Evolutionary conservation across 2,113 vertebrate genomes (phyloP).

Genomic region (Nycticryphes semicollaris): DNA sequence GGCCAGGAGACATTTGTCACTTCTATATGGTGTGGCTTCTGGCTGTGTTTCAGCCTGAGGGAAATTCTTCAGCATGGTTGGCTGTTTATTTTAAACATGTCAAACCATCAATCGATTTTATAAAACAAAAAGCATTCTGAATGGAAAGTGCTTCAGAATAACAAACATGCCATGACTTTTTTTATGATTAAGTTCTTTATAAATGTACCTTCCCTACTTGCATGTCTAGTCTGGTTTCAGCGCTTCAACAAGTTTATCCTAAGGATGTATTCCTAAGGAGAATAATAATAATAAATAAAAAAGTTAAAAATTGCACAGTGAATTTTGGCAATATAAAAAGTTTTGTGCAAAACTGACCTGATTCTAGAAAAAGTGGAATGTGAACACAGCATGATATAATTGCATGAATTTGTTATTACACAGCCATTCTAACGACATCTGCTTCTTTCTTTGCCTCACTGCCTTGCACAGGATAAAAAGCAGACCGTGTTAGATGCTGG

Average conservation of each 20-base stretch:
- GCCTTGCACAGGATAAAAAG: background rate
- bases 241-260: background rate
- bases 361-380: slow-evolving; percentile 1
- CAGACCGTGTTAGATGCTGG: background rate
- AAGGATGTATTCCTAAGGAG: background rate
- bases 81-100: background rate
- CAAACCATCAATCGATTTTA: background rate
- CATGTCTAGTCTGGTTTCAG: background rate
- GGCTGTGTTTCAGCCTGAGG: background rate
- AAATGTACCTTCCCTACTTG: background rate
- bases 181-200: background rate
- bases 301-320: background rate
- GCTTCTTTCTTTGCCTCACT: slow-evolving; percentile 25
- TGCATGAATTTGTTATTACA: slow-evolving; percentile 9
- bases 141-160: background rate
- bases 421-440: background rate
- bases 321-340: background rate
- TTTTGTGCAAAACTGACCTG: background rate
- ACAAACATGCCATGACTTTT: background rate
- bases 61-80: background rate
- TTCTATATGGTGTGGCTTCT: background rate
- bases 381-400: slow-evolving; percentile 37
- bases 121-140: background rate
- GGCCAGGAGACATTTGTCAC: background rate
- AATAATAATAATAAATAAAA: background rate